A percentile compares a stretch with the other conserved stretches of the same genome.
These are phyloP conservation scores for Caenorhabditis sinica DNA, from an alignment of 2,888 invertebrate species.

Conservation along the genomic window DNA sequence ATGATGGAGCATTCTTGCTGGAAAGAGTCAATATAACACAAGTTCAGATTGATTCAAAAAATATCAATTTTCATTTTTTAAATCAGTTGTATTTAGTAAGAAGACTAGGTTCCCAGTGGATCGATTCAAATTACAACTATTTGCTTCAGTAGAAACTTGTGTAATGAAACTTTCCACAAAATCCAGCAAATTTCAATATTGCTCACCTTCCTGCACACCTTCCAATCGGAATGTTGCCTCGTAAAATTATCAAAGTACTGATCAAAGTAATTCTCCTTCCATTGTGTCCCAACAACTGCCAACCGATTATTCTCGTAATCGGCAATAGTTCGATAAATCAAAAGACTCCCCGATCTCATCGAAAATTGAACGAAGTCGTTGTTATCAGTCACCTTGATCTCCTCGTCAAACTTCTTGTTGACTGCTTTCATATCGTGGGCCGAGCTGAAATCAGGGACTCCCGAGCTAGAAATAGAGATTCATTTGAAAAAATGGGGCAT, in stretches of 20 bases:
- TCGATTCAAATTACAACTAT: too few species aligned
- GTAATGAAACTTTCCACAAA: too few species aligned
- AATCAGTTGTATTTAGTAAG: too few species aligned
- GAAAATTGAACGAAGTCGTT: slow-evolving; percentile 61
- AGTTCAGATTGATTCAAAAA: too few species aligned
- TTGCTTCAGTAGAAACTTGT: too few species aligned
- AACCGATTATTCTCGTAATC: slow-evolving; percentile 69
- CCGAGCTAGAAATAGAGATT: not conserved
- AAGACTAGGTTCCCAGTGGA: too few species aligned
- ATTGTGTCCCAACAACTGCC: slow-evolving; percentile 77
- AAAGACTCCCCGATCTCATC: slow-evolving; percentile 47
- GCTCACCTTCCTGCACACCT: slow-evolving; percentile 53
- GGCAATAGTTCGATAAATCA: slow-evolving; percentile 62
- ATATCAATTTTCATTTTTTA: too few species aligned
- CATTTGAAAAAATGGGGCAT: too few species aligned
- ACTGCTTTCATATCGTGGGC: slow-evolving; percentile 66
- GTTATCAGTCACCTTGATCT: slow-evolving; percentile 65
- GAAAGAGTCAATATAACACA: too few species aligned
- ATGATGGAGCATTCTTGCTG: slow-evolving; percentile 74
- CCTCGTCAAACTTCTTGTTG: slow-evolving; percentile 69
- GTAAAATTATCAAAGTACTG: slow-evolving; percentile 74
- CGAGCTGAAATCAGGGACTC: slow-evolving; percentile 70
- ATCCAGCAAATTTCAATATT: not conserved
- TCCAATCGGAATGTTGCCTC: slow-evolving; percentile 57
- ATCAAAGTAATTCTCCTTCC: slow-evolving; percentile 72